A percentile compares a stretch with the other conserved stretches of the same genome.
phyloP scores from a whole-genome alignment of 1,140 invertebrate species.

The Papilio dardanus region DNA sequence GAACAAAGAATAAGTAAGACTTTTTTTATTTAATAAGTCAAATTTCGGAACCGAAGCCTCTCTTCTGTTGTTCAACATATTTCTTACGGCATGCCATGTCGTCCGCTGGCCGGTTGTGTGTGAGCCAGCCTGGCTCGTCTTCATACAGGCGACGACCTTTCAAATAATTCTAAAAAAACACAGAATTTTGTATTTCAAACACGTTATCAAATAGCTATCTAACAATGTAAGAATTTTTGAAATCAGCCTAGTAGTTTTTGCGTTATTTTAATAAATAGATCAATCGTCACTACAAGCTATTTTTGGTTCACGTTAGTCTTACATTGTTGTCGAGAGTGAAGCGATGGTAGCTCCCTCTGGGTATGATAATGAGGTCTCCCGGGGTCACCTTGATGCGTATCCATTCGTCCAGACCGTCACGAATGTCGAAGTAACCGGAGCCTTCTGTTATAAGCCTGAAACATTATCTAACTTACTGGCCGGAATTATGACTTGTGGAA shows the following conservation, averaged over 20 bases:
- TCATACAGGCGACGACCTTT: conserved; percentile 93
- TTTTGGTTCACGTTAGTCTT: too few relatives aligned
- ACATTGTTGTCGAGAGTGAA: conserved; percentile 96
- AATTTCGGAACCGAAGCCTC: conserved; percentile 77
- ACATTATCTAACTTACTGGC: conserved; percentile 43
- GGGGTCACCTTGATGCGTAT: conserved; percentile 93
- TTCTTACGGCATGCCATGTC: conserved; percentile 89
- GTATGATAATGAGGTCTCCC: conserved; percentile 96
- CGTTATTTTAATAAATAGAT: too few relatives aligned
- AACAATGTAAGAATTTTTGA: too few relatives aligned
- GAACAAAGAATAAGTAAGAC: neutral
- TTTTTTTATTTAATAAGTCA: conserved; percentile 29
- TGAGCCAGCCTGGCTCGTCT: conserved; percentile 96
- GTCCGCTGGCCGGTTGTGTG: conserved; percentile 94
- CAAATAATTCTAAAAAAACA: conserved; percentile 90
- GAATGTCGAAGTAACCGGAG: conserved; percentile 96
- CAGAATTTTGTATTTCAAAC: neutral
- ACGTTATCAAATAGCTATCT: too few relatives aligned
- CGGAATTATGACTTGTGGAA: too few relatives aligned
- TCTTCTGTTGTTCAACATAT: conserved; percentile 86
- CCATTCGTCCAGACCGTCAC: conserved; percentile 94
- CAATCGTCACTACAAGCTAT: too few relatives aligned
- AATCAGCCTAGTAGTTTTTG: too few relatives aligned
- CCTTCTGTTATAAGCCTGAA: conserved; percentile 69
- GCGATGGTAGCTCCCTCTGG: conserved; percentile 98